Evolutionary conservation across 1,140 invertebrate species (phyloP).

Genomic region (Plodia interpunctella): DNA sequence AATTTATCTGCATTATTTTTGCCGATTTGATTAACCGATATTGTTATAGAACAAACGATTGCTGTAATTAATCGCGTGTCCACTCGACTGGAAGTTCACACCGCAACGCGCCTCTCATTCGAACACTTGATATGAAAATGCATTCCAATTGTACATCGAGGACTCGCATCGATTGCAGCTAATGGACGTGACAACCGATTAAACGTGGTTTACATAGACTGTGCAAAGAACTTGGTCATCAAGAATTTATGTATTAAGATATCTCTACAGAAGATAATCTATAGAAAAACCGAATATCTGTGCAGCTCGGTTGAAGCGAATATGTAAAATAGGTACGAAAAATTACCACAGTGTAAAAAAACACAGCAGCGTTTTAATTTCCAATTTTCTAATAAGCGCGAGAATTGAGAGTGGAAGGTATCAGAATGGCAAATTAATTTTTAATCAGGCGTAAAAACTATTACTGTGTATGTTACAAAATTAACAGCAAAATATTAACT

Average conservation of each 20-base stretch:
- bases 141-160: background rate
- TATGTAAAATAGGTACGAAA: background rate
- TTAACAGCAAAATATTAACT: no score
- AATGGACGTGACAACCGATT: background rate
- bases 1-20: no score
- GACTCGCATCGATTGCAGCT: background rate
- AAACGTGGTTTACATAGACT: background rate
- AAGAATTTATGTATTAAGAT: no score
- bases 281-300: no score
- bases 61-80: background rate
- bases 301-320: background rate
- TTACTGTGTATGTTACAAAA: no score
- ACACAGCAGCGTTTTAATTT: background rate
- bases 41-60: background rate
- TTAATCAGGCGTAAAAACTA: background rate
- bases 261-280: no score
- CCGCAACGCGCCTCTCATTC: background rate
- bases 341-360: background rate
- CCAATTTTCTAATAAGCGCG: background rate
- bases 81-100: background rate
- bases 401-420: background rate
- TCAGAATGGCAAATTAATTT: background rate
- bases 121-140: background rate
- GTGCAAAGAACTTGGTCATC: no score
- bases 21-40: background rate